These are phyloP conservation scores for Penaeus chinensis DNA, from an alignment of 1,140 invertebrate species.

Conservation along the genomic window DNA sequence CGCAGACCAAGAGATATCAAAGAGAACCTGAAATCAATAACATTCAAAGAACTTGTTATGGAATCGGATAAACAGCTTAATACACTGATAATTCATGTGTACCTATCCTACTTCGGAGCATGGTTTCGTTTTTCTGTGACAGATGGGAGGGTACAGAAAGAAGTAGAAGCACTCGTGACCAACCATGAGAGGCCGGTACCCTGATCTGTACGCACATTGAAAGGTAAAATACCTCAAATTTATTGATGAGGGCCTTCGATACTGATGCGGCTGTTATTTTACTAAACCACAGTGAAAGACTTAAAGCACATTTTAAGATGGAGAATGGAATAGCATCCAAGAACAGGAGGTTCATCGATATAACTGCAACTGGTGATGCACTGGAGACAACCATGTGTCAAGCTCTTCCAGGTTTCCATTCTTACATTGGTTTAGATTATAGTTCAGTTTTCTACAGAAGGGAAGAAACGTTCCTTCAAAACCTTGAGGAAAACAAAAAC, in stretches of 20 bases:
- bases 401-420: slow-evolving; percentile 22
- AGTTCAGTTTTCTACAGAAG: slow-evolving; percentile 25
- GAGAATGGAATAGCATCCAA: background rate
- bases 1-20: slow-evolving; percentile 18
- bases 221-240: background rate
- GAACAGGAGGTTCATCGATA: slow-evolving; percentile 25
- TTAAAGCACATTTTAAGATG: slow-evolving; percentile 21
- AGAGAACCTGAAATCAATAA: background rate
- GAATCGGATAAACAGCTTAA: slow-evolving; percentile 14
- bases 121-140: slow-evolving; percentile 28
- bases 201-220: slow-evolving; percentile 5
- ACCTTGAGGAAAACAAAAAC: background rate
- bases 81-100: slow-evolving; percentile 17
- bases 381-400: background rate
- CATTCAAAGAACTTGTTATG: slow-evolving; percentile 20
- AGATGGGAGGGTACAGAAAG: background rate
- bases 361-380: slow-evolving; percentile 10
- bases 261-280: slow-evolving; percentile 20
- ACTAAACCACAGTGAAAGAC: background rate
- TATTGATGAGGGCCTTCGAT: background rate
- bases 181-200: slow-evolving; percentile 35
- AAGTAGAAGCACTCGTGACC: background rate
- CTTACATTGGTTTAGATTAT: slow-evolving; percentile 27
- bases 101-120: background rate
- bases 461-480: slow-evolving; percentile 11